Conservation (phyloP, 2,113 vertebrate species). For the Megalops atlanticus region DNA sequence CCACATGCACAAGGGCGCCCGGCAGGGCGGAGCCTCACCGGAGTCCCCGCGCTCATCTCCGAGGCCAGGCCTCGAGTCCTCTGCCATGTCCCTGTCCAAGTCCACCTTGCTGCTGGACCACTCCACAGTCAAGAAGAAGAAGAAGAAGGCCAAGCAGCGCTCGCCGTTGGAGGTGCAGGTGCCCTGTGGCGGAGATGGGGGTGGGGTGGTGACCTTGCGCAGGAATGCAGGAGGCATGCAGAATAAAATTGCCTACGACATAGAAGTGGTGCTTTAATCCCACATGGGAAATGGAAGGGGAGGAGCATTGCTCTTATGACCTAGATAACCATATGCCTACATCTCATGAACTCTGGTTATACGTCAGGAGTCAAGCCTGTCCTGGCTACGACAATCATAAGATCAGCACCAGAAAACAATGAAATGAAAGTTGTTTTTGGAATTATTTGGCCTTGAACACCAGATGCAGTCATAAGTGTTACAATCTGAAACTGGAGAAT, state of each 20-base stretch:
- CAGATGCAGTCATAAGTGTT: background rate
- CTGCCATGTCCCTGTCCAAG: no score
- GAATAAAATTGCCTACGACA: constrained; percentile 16
- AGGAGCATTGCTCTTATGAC: background rate
- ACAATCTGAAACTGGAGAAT: background rate
- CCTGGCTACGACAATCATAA: background rate
- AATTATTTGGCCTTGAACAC: no score
- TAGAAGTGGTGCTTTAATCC: constrained; percentile 20
- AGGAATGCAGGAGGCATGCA: background rate
- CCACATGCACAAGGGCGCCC: constrained; percentile 41
- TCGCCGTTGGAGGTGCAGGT: background rate
- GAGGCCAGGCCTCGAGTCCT: no score
- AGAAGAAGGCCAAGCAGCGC: background rate
- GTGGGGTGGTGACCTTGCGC: background rate
- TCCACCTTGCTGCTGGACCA: background rate
- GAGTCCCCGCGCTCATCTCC: background rate
- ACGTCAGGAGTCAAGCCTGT: background rate
- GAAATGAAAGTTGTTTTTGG: no score
- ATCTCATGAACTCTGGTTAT: background rate
- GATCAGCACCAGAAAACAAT: no score
- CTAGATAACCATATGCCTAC: background rate
- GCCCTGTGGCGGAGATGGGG: background rate
- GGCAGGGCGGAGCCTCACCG: no score
- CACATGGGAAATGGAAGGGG: background rate
- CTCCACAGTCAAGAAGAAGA: background rate